These are phyloP conservation scores for Tetrao urogallus DNA, from an alignment of 2,113 vertebrate species.

Conservation along the genomic window DNA sequence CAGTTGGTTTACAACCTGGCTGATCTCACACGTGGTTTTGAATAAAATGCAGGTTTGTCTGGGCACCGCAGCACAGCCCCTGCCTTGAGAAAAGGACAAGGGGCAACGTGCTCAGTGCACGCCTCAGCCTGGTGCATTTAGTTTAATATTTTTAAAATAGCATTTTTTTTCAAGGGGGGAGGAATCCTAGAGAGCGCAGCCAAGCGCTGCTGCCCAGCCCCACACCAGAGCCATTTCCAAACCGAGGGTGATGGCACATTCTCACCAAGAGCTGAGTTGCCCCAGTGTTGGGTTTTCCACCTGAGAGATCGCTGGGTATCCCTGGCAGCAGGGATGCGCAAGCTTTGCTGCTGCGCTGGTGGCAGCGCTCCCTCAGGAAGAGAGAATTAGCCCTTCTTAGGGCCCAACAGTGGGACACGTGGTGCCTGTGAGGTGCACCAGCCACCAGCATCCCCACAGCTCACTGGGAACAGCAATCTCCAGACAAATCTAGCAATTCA, in stretches of 20 bases:
- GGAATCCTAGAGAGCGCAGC: not conserved
- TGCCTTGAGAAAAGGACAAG: accelerated
- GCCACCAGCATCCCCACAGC: not conserved
- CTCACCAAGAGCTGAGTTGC: not conserved
- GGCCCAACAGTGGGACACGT: not conserved
- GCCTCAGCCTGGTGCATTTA: not conserved
- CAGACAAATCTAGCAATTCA: conserved; percentile 35
- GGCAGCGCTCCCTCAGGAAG: not conserved
- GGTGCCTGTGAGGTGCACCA: not conserved
- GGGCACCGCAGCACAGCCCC: not conserved
- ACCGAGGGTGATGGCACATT: not conserved
- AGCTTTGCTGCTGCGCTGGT: not conserved
- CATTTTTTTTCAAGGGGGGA: not conserved
- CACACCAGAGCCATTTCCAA: accelerated
- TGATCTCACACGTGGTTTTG: not conserved
- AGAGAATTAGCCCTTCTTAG: not conserved
- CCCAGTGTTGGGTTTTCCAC: not conserved
- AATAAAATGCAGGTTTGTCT: conserved; percentile 51
- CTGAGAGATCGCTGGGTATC: not conserved
- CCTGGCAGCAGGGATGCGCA: not conserved
- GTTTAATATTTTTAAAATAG: not conserved
- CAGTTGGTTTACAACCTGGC: not conserved
- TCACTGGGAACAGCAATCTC: conserved; percentile 11
- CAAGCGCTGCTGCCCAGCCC: not conserved
- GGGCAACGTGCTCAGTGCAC: not conserved